Conservation (phyloP, 1,140 invertebrate genomes). For the Eurosta solidaginis region DNA sequence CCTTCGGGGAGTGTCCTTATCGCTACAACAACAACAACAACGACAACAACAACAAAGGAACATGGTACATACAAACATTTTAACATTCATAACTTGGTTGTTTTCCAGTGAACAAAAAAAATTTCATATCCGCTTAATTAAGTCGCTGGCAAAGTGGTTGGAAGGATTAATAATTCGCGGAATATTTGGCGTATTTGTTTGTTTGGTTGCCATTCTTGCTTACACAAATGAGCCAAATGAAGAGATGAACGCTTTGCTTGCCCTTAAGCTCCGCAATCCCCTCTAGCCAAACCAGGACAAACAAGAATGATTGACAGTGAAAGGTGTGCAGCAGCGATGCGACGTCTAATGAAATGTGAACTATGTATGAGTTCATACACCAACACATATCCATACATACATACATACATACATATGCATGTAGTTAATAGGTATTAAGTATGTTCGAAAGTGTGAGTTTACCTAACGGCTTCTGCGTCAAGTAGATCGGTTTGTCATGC, state of each 20-base stretch:
- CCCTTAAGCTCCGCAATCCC: too few relatives aligned
- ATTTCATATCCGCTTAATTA: conserved; percentile 37
- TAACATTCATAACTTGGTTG: not conserved
- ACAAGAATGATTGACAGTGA: not conserved
- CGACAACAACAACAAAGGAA: not conserved
- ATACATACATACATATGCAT: too few relatives aligned
- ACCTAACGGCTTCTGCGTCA: not conserved
- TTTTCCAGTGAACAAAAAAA: conserved; percentile 1
- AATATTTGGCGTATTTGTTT: conserved; percentile 32
- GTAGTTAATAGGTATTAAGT: too few relatives aligned
- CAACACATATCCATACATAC: too few relatives aligned
- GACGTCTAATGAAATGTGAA: not conserved
- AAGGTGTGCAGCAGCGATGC: not conserved
- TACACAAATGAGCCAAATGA: conserved; percentile 15
- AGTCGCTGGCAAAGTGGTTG: conserved; percentile 34
- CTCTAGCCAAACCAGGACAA: too few relatives aligned
- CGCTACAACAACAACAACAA: too few relatives aligned
- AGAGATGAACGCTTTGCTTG: not conserved
- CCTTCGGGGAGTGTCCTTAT: too few relatives aligned
- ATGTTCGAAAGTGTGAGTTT: not conserved
- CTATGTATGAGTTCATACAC: too few relatives aligned
- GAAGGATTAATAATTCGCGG: conserved; percentile 36
- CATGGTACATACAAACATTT: too few relatives aligned
- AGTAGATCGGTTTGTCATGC: not conserved
- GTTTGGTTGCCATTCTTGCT: not conserved